Conservation (phyloP, 2,888 invertebrate species). For the Tetragonisca angustula region DNA sequence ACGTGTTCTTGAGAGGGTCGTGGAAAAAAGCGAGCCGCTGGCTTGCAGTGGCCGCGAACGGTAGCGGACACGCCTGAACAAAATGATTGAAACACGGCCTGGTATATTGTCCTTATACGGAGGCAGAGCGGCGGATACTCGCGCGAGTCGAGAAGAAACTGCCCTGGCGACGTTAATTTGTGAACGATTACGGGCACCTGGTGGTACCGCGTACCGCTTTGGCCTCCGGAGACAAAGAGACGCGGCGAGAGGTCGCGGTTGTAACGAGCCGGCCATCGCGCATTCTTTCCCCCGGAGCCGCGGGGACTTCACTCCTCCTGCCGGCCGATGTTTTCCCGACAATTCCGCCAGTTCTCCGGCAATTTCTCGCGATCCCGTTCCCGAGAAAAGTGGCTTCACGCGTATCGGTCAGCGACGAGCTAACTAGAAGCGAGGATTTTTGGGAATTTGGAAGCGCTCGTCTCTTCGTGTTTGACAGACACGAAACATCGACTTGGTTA, state of each 20-base stretch:
- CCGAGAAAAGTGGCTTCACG: background rate
- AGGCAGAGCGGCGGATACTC: conserved; percentile 74
- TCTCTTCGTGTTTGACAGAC: no score
- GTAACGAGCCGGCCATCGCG: conserved; percentile 74
- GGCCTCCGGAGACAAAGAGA: conserved; percentile 73
- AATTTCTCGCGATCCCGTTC: conserved; percentile 25
- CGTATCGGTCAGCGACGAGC: background rate
- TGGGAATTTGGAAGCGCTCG: no score
- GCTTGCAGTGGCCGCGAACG: conserved; percentile 39
- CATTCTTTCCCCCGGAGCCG: conserved; percentile 74
- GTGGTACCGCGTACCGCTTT: conserved; percentile 59
- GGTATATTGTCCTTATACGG: conserved; percentile 79
- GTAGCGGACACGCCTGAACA: conserved; percentile 43
- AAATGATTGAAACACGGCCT: conserved; percentile 78
- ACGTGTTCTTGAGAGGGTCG: conserved; percentile 11
- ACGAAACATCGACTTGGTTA: no score
- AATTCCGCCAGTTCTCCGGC: conserved; percentile 29
- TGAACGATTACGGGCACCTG: conserved; percentile 83
- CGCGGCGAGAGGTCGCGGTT: conserved; percentile 61
- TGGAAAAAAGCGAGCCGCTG: conserved; percentile 15
- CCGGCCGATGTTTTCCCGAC: conserved; percentile 55
- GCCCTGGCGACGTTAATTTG: conserved; percentile 81
- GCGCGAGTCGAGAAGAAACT: conserved; percentile 76
- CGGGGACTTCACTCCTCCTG: conserved; percentile 55
- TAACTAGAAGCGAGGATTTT: no score